Percentiles rank a stretch among this genome's conserved stretches.
Evolutionary conservation across 2,797 vertebrate species (phyloP).

Genomic region (Yasuhikotakia modesta): DNA sequence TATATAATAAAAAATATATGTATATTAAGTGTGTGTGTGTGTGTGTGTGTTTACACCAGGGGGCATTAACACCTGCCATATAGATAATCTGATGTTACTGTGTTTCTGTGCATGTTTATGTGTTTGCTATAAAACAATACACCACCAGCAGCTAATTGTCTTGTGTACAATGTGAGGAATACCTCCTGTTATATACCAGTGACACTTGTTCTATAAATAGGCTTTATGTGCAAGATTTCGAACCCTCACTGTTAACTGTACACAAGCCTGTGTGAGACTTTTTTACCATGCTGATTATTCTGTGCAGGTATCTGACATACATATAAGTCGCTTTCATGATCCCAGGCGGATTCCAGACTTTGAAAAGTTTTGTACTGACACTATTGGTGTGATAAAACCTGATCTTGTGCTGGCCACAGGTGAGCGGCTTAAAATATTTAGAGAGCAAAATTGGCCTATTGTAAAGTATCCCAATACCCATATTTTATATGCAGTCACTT

Average conservation of each 20-base stretch:
- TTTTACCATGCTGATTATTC: constrained; percentile 38
- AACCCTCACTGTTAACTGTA: neutral
- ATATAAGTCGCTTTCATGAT: constrained; percentile 91
- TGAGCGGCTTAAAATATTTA: constrained; percentile 65
- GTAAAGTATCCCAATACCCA: neutral
- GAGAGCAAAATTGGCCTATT: neutral
- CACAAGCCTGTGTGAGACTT: constrained; percentile 80
- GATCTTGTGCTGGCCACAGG: constrained; percentile 92
- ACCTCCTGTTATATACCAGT: neutral
- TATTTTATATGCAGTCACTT: neutral
- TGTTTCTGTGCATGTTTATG: neutral
- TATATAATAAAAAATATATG: no score
- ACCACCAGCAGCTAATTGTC: constrained; percentile 1
- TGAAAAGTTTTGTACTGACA: constrained; percentile 92
- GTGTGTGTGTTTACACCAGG: no score
- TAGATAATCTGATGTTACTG: no score
- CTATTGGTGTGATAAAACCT: constrained; percentile 86
- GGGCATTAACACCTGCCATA: no score
- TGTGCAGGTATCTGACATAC: constrained; percentile 93
- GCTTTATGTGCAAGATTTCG: constrained; percentile 17
- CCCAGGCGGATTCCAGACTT: constrained; percentile 85
- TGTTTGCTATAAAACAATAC: neutral
- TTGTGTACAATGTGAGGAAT: neutral
- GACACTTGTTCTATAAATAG: constrained; percentile 14
- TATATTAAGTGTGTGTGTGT: no score